Evolutionary conservation across 2,888 invertebrate species (phyloP).

Genomic region (Platerodrilus igneus): DNA sequence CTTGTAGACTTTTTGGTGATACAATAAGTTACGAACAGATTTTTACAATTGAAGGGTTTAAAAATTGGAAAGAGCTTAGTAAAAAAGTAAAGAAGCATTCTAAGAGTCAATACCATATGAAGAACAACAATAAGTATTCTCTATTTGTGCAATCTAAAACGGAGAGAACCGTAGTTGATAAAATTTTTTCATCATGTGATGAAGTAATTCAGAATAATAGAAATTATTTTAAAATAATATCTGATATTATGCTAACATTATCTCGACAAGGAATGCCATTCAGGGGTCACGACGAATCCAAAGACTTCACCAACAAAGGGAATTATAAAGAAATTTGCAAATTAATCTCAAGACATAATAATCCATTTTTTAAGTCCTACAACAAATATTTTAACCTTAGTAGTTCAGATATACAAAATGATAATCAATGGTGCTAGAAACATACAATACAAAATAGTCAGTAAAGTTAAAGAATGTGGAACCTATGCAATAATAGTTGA

Average conservation of each 20-base stretch:
- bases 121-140: too few species aligned
- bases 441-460: neutral
- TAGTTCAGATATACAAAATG: slow-evolving; percentile 10
- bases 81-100: slow-evolving; percentile 5
- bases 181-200: slow-evolving; percentile 1
- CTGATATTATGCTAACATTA: slow-evolving; percentile 2
- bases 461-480: slow-evolving; percentile 3
- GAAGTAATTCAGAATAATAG: slow-evolving; percentile 3
- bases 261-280: slow-evolving; percentile 1
- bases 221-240: slow-evolving; percentile 7
- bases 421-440: neutral
- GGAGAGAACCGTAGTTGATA: neutral
- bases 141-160: slow-evolving; percentile 1
- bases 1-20: slow-evolving; percentile 3
- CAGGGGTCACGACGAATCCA: slow-evolving; percentile 3
- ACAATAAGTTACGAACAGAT: slow-evolving; percentile 1
- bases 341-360: slow-evolving; percentile 5
- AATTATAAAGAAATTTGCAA: slow-evolving; percentile 5
- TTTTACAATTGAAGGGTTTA: slow-evolving; percentile 4
- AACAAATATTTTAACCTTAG: too few species aligned
- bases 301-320: neutral
- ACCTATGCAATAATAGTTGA: slow-evolving; percentile 4
- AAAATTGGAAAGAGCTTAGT: slow-evolving; percentile 6
- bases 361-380: slow-evolving; percentile 4
- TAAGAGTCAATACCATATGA: neutral